Base-by-base conservation (phyloP, 2,113 vertebrate species). In the Gymnorhina tibicen region DNA sequence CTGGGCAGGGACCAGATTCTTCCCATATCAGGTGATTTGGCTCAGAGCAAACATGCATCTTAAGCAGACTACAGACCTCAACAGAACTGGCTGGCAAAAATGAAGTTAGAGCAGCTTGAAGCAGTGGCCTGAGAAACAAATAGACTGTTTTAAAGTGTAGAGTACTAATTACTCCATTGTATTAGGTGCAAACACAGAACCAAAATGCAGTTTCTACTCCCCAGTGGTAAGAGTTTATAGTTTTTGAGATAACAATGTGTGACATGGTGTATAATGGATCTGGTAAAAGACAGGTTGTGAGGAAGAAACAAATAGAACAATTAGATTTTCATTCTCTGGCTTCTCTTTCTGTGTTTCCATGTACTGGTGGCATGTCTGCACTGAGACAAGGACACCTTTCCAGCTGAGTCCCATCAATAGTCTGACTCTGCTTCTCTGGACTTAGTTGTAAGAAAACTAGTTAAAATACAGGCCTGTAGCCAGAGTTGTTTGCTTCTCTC, bases 301-400 rank as follows among this genome's bases (percentile, higher is more conserved):
- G 42, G 39, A 26, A 72, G 32, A 83, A 85, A 46, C n/a, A 19
- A 39, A 17, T 10, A 67, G 23, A 39, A 30, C 9, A 46, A 32
- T 37, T 64, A 77, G 14, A 23, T 59, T 28, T 60, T 83, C 6
- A 3, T 79, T 90, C 47, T 83, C 22, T 89, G 56, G 28, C 41
- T 80, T 80, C 6, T 39, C 16, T 18, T 88, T 52, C 21, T 46
- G 12, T 33, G 12, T 86, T 89, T 77, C 46, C 9, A 8, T 21
- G 22, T 55, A 13, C 19, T 13, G 37, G 18, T 24, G 17, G 5
- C 39, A 78, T 0, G 0, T 70, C 68, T 89, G 23, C 28, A 16
- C 22, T 46, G 83, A 72, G 23, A 32, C 12, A 28, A 68, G 21
- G 20, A 62, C 41, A 49, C 5, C 60, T 85, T 42, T 70, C 35